These are phyloP conservation scores for Styela plicata DNA, from an alignment of 23 tunicate species.

Conservation along the genomic window DNA sequence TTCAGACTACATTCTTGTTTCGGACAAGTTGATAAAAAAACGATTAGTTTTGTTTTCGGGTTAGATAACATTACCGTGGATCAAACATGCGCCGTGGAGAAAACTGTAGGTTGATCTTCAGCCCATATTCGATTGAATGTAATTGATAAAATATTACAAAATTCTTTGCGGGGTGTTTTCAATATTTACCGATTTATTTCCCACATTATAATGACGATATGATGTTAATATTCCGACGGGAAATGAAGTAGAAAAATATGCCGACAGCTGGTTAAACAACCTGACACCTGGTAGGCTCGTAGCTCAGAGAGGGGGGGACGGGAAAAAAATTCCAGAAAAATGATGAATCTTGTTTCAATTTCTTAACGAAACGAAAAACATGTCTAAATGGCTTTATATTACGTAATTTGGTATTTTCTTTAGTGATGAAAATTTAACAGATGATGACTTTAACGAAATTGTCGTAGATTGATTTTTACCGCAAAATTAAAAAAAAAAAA, in stretches of 20 bases:
- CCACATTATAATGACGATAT: not conserved
- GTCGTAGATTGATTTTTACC: too few relatives aligned
- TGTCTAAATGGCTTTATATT: too few relatives aligned
- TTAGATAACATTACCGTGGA: not conserved
- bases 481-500: too few relatives aligned
- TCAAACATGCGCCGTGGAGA: too few relatives aligned
- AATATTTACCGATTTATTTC: not conserved
- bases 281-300: not conserved
- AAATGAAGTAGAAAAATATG: not conserved
- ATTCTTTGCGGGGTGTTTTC: not conserved
- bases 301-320: too few relatives aligned
- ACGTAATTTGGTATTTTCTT: too few relatives aligned
- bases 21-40: not conserved
- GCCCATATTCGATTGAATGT: not conserved
- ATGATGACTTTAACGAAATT: too few relatives aligned
- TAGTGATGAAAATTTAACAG: too few relatives aligned
- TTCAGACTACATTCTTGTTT: not conserved
- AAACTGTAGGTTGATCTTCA: not conserved
- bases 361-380: too few relatives aligned
- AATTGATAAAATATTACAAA: too few relatives aligned
- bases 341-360: too few relatives aligned
- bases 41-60: not conserved
- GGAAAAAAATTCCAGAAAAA: too few relatives aligned
- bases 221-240: not conserved
- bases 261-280: not conserved